Evolutionary conservation across 2,797 vertebrate genomes (phyloP), one percentile per base, ranked within the genome.

Genomic region (Kryptolebias ocellatus): DNA sequence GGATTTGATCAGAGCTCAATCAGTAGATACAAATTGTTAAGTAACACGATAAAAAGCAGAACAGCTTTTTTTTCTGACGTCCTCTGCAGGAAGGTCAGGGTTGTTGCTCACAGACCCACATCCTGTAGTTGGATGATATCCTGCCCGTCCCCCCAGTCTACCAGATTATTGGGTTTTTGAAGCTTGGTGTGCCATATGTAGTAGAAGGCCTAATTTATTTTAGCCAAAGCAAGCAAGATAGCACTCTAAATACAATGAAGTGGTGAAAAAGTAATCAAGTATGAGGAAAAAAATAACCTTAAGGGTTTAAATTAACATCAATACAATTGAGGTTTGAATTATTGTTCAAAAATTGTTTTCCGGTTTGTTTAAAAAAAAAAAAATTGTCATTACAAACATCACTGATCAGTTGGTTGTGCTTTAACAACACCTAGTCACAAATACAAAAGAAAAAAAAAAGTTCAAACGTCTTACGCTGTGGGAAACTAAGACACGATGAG

Each of bases 21-120:
- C 20, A 24, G 20, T 44, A 39, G 52, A 42, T 42, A 42, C 11
- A 42, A 42, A 42, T 39, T 12, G 10, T 42, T 61, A 4, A 24
- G 51, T 53, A 4, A 44, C 39, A 14, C 53, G 6, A 72, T 18
- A 18, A n/a, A 16, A n/a, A 47, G 53, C 4, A 1, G 16, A 64
- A 29, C 0, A 15, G 12, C 14, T 62, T 3, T 59, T 59, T 24
- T 24, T 53, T 51, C 24, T 53, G 8, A 45, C 64, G 53, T 60
- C 9, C 18, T 8, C 34, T 18, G 53, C 64, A 63, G 53, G 59
- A 67, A 79, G 55, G 27, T 60, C 16, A 39, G 16, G 64, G 52
- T 34, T 5, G 12, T n/a, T 44, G 18, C 39, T 76, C 60, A 50
- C 60, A 72, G 31, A 18, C 54, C 56, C 53, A 77, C 69, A 71